A percentile compares a stretch with the other conserved stretches of the same genome.
These are phyloP conservation scores for Drosophila prosaltans DNA, from an alignment of 1,140 invertebrate genomes.

Conservation along the genomic window DNA sequence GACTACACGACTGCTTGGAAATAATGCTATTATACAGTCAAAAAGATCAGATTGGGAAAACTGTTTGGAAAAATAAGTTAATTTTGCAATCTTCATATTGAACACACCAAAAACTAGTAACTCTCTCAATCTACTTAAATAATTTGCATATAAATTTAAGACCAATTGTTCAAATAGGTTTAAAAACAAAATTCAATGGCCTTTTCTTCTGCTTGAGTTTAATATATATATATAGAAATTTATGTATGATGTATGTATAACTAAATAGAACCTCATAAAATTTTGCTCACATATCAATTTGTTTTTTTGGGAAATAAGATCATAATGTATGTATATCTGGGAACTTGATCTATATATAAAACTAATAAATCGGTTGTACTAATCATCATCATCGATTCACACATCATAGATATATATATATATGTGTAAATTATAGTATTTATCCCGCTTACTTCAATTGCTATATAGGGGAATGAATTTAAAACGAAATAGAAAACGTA, in stretches of 20 bases:
- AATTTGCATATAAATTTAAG: not conserved
- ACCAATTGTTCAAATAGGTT: slow-evolving; percentile 25
- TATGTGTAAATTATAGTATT: slow-evolving; percentile 30
- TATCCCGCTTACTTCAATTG: not conserved
- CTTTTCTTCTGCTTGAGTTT: slow-evolving; percentile 27
- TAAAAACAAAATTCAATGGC: slow-evolving; percentile 45
- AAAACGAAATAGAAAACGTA: no score
- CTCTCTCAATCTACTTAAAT: not conserved
- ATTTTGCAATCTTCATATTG: no score
- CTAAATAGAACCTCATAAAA: slow-evolving; percentile 41
- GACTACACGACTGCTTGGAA: no score
- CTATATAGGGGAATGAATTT: slow-evolving; percentile 23
- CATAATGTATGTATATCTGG: slow-evolving; percentile 15
- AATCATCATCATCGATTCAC: slow-evolving; percentile 11
- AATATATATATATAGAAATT: not conserved
- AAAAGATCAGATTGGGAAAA: no score
- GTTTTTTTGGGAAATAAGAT: slow-evolving; percentile 3
- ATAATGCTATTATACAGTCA: no score
- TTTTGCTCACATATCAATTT: slow-evolving; percentile 32
- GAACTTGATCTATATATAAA: slow-evolving; percentile 12
- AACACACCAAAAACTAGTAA: not conserved
- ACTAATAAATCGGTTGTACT: slow-evolving; percentile 53
- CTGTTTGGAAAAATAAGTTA: no score
- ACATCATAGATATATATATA: slow-evolving; percentile 18
- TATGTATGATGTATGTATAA: slow-evolving; percentile 19